Evolutionary conservation across 2,113 vertebrate species (phyloP).

Genomic region (Brachypteracias leptosomus): DNA sequence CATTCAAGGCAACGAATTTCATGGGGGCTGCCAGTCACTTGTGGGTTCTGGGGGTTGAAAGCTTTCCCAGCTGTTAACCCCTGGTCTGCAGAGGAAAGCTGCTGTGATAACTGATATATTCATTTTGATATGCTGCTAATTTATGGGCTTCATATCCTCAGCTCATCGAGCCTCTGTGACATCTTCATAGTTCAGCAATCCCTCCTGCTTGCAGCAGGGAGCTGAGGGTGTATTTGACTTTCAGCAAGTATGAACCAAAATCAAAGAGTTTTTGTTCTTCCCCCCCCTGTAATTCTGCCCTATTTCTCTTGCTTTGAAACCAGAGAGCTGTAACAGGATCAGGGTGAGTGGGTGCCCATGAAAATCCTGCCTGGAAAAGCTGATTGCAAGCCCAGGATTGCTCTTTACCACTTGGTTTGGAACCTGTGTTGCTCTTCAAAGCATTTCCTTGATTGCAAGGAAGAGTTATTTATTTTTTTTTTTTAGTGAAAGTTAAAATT

Average conservation of each 20-base stretch:
- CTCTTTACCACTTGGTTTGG: not conserved
- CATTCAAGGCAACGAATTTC: not conserved
- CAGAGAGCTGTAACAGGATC: not conserved
- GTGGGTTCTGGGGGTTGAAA: slow-evolving; percentile 19
- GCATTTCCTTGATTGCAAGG: not conserved
- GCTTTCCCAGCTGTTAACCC: slow-evolving; percentile 52
- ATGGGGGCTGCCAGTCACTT: not conserved
- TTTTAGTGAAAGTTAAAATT: not conserved
- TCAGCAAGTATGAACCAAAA: not conserved
- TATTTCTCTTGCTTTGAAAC: not conserved
- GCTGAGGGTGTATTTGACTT: not conserved
- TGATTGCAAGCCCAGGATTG: not conserved
- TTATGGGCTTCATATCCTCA: not conserved
- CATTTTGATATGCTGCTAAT: slow-evolving; percentile 25
- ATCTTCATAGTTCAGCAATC: not conserved
- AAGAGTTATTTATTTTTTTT: not conserved
- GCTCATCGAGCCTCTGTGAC: not conserved
- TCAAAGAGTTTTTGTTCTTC: not conserved
- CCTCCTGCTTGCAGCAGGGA: not conserved
- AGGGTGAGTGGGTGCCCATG: not conserved
- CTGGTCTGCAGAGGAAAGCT: not conserved
- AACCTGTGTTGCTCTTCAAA: not conserved
- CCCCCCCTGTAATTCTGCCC: not conserved
- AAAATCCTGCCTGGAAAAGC: not conserved
- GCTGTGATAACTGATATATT: slow-evolving; percentile 1